Conservation (phyloP, 2,888 invertebrate species). For the Trissoscelio sp. region DNA sequence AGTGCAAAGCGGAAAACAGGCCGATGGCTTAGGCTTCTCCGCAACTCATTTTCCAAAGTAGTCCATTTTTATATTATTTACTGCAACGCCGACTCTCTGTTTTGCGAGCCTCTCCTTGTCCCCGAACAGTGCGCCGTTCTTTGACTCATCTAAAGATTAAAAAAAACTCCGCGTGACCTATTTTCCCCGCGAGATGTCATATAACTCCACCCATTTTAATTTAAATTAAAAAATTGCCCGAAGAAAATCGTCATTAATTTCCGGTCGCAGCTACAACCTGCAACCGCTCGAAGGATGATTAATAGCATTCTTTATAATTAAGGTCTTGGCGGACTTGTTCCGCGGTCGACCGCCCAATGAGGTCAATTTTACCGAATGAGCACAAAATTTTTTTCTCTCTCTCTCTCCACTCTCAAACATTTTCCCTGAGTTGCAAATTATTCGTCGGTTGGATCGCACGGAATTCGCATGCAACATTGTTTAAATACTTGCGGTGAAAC, state of each 20-base stretch:
- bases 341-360: constrained; percentile 25
- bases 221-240: constrained; percentile 19
- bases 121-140: background rate
- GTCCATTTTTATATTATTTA: constrained; percentile 75
- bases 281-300: constrained; percentile 42
- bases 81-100: constrained; percentile 45
- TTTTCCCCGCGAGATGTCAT: background rate
- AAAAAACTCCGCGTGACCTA: constrained; percentile 41
- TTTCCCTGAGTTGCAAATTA: constrained; percentile 2
- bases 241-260: constrained; percentile 27
- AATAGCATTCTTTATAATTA: constrained; percentile 56
- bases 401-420: constrained; percentile 6
- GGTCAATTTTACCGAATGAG: constrained; percentile 30
- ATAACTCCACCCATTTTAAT: background rate
- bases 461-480: constrained; percentile 35
- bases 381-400: background rate
- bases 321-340: constrained; percentile 23
- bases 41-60: constrained; percentile 76
- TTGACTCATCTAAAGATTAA: constrained; percentile 41
- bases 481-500: constrained; percentile 19
- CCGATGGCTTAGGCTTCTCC: constrained; percentile 59
- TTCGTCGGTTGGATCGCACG: background rate
- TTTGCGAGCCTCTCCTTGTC: constrained; percentile 17
- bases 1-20: constrained; percentile 67
- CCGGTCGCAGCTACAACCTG: background rate